phyloP scores from a whole-genome alignment of 2,797 vertebrate genomes.

The Aotus griseimembra region DNA sequence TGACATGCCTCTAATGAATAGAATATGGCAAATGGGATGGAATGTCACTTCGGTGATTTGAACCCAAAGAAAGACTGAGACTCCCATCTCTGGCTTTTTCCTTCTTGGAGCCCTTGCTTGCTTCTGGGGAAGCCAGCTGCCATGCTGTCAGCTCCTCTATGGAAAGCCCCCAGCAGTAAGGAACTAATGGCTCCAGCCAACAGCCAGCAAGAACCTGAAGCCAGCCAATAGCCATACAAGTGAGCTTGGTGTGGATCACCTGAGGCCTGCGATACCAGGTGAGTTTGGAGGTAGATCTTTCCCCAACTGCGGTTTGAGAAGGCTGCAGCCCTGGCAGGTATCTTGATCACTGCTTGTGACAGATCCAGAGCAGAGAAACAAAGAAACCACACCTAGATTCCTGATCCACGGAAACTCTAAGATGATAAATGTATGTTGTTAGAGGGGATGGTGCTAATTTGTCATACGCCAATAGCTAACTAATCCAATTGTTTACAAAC shows the following conservation, averaged over 20 bases:
- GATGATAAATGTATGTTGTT: background rate
- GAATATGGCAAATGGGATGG: background rate
- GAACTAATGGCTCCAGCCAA: background rate
- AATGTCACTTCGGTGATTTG: background rate
- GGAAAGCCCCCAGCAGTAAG: background rate
- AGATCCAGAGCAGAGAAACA: background rate
- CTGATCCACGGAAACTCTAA: conserved; percentile 3
- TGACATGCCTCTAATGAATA: background rate
- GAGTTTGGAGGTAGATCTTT: background rate
- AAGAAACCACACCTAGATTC: background rate
- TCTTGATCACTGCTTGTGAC: background rate
- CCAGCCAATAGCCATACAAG: background rate
- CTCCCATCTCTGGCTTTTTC: background rate
- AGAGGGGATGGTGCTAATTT: background rate
- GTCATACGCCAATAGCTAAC: conserved; percentile 6
- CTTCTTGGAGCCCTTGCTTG: background rate
- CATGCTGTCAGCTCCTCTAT: background rate
- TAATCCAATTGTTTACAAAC: background rate
- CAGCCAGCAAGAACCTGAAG: background rate
- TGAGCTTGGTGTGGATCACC: background rate
- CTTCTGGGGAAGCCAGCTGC: background rate
- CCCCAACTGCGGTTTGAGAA: background rate
- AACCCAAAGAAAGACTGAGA: background rate
- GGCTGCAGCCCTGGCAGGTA: background rate
- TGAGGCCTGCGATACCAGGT: background rate